A percentile compares a stretch with the other conserved stretches of the same genome.
phyloP scores from a whole-genome alignment of 2,113 vertebrate species.

The Oncorhynchus nerka region DNA sequence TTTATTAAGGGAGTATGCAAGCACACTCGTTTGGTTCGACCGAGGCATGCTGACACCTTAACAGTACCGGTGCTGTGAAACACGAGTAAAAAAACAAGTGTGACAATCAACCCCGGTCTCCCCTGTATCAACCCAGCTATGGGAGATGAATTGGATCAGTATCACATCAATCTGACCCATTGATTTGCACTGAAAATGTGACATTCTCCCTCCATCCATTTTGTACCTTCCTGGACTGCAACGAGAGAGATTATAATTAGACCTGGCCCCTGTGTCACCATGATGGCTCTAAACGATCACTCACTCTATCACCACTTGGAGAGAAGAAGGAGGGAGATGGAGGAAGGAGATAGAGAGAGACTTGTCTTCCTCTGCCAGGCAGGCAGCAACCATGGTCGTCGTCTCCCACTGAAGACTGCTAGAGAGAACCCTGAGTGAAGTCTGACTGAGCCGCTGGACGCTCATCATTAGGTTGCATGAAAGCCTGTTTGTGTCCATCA shows the following conservation, averaged over 20 bases:
- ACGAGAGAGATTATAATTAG: neutral
- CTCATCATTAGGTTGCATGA: slow-evolving; percentile 55
- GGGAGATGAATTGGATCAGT: slow-evolving; percentile 27
- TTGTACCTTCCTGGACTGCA: neutral
- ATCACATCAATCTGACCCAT: neutral
- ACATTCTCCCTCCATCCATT: neutral
- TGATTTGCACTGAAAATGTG: neutral
- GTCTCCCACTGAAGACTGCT: slow-evolving; percentile 30
- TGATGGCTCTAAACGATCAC: neutral
- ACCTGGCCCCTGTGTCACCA: neutral
- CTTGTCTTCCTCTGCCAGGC: slow-evolving; percentile 2
- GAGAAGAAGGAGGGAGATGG: no score
- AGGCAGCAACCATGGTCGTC: neutral
- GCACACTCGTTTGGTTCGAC: no score
- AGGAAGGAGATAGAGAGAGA: neutral
- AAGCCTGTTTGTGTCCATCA: slow-evolving; percentile 54
- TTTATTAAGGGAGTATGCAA: no score
- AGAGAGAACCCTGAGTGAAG: neutral
- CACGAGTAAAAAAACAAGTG: no score
- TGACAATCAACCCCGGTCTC: no score
- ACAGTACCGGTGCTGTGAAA: no score
- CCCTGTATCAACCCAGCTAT: no score
- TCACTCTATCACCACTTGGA: neutral
- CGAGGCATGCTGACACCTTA: no score
- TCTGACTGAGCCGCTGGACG: slow-evolving; percentile 12